Evolutionary conservation across 2,888 invertebrate species (phyloP), one percentile per base, ranked within the genome.

Genomic region (Drosophila putrida): DNA sequence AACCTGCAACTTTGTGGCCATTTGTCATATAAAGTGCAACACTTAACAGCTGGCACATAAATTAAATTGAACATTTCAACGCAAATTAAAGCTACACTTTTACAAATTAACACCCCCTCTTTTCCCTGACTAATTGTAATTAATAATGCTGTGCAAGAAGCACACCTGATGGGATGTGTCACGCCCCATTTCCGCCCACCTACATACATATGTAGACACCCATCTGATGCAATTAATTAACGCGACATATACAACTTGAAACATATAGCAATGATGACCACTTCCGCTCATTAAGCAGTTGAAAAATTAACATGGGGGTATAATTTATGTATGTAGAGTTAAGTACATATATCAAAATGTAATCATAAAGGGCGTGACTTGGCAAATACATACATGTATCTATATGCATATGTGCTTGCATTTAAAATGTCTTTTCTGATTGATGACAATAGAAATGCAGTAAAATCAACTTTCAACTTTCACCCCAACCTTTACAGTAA

Each of bases 211-310:
- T 28, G 15, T 20, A 33, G 25, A 11, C n/a, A 27, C 20, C 20
- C 44, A 10, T 28, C 25, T 39, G 65, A 33, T 36, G 58, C 50
- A 64, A 78, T 82, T 82, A 71, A 80, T 80, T 78, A 69, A 62
- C 61, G 70, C 66, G 67, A 74, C 74, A 71, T 74, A 58, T 71
- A 71, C 75, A 78, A 73, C 75, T 78, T 73, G 74, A 74, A 80
- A 77, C 77, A 76, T 57, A 44, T 74, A 80, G 75, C 78, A 46
- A 76, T 80, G 78, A 84, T 67, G 76, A 72, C 80, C 87, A 87
- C 85, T 87, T 85, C 84, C 84, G 84, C 84, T 85, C 84, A 87
- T 87, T 87, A 85, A 80, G 76, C 85, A 74, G 72, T 82, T 80
- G 85, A 85, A 87, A 85, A 85, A 85, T 87, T 74, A 75, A 78